Conservation (phyloP, 2,113 vertebrate genomes). For the Eurystomus gularis region DNA sequence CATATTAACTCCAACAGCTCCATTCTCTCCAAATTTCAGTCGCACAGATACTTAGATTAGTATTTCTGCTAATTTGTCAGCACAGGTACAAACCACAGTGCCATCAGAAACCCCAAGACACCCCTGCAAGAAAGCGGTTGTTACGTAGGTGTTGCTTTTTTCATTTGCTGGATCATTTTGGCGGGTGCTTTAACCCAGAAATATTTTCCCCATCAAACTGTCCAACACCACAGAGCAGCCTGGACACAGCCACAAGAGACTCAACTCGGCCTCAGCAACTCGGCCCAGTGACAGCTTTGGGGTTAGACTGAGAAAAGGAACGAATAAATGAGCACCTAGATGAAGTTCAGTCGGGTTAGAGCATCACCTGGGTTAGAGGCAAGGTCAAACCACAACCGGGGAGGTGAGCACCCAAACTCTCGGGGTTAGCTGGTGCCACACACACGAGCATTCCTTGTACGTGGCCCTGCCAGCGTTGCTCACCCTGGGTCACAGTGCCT, state of each 20-base stretch:
- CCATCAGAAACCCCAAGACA: neutral
- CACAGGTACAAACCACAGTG: neutral
- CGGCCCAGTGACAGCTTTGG: neutral
- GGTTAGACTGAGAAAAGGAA: neutral
- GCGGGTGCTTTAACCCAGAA: neutral
- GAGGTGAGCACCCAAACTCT: neutral
- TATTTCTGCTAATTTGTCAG: neutral
- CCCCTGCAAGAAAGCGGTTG: neutral
- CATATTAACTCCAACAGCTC: neutral
- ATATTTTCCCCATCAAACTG: neutral
- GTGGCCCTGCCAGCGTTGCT: constrained; percentile 73
- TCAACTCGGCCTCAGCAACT: neutral
- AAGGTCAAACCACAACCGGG: constrained; percentile 25
- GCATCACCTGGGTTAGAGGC: constrained; percentile 31
- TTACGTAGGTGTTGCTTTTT: neutral
- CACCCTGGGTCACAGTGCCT: constrained; percentile 88
- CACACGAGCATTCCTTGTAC: constrained; percentile 65
- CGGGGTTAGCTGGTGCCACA: constrained; percentile 66
- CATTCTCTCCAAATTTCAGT: neutral
- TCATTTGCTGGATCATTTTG: neutral
- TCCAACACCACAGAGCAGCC: neutral
- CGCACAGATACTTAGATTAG: neutral
- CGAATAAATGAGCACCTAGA: neutral
- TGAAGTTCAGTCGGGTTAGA: constrained; percentile 63
- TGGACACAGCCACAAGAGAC: neutral